Evolutionary conservation across 2,888 invertebrate genomes (phyloP).

Genomic region (Rhabditophanes sp.): DNA sequence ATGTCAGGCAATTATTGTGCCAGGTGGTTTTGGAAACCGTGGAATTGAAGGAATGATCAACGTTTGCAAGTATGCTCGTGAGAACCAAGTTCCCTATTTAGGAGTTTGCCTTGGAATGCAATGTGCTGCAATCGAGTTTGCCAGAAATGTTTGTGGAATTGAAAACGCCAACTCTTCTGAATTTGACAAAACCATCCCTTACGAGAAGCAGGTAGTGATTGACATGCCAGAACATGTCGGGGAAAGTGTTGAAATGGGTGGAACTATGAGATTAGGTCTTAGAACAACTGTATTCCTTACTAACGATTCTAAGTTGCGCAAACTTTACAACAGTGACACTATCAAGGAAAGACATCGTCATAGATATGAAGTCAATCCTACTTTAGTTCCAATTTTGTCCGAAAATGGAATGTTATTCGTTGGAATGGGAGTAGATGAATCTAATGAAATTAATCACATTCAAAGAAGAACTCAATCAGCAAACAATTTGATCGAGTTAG

Average conservation of each 20-base stretch:
- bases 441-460: conserved; percentile 8
- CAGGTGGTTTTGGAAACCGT: conserved; percentile 88
- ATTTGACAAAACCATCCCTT: conserved; percentile 52
- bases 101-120: conserved; percentile 88
- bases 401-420: conserved; percentile 71
- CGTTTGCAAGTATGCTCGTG: conserved; percentile 80
- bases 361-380: conserved; percentile 79
- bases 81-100: conserved; percentile 71
- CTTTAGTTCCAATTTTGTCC: conserved; percentile 63
- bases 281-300: conserved; percentile 65
- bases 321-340: conserved; percentile 46
- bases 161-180: conserved; percentile 72
- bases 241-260: conserved; percentile 64
- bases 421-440: conserved; percentile 53
- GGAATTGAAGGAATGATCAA: conserved; percentile 89
- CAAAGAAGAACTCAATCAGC: conserved; percentile 4
- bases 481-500: not conserved
- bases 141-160: conserved; percentile 63
- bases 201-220: conserved; percentile 52
- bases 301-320: conserved; percentile 46
- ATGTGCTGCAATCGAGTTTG: conserved; percentile 84
- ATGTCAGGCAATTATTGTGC: conserved; percentile 60
- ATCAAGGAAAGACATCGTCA: conserved; percentile 91
- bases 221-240: conserved; percentile 97
- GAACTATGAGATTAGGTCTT: conserved; percentile 93